A percentile compares a stretch with the other conserved stretches of the same genome.
phyloP scores from a whole-genome alignment of 2,113 vertebrate genomes.

The Cyprinodon variegatus region DNA sequence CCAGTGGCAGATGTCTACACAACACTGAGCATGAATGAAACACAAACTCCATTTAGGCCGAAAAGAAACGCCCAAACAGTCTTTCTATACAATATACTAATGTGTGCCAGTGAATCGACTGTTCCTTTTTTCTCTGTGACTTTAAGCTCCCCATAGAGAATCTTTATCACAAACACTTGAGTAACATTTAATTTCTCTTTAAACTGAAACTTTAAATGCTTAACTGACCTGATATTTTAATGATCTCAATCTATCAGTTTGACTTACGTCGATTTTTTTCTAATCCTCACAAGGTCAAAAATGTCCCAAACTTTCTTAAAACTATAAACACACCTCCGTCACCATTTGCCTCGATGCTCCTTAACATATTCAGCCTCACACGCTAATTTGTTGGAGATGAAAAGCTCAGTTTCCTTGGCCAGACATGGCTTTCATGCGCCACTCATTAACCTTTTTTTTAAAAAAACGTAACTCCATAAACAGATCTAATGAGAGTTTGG shows the following conservation, averaged over 20 bases:
- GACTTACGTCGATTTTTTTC: not conserved
- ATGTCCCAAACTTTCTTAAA: not conserved
- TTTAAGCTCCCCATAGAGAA: too few relatives aligned
- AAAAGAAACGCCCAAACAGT: conserved; percentile 50
- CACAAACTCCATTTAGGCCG: conserved; percentile 63
- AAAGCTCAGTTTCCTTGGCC: not conserved
- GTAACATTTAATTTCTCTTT: too few relatives aligned
- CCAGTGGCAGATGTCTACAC: conserved; percentile 58
- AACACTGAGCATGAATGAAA: conserved; percentile 60
- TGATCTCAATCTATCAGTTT: not conserved
- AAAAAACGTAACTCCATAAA: not conserved
- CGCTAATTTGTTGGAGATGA: not conserved
- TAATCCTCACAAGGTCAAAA: not conserved
- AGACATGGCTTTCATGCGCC: not conserved
- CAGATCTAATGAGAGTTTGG: not conserved
- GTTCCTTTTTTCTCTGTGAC: not conserved
- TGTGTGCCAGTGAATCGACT: not conserved
- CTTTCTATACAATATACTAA: conserved; percentile 44
- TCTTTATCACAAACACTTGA: too few relatives aligned
- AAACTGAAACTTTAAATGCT: too few relatives aligned
- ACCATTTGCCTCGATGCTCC: not conserved
- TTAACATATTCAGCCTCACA: not conserved
- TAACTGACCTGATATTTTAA: too few relatives aligned
- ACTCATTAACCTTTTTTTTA: not conserved
- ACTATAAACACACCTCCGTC: not conserved